Base-by-base conservation (phyloP, 2,888 invertebrate genomes). In the Lepetodrilus schrolli region DNA sequence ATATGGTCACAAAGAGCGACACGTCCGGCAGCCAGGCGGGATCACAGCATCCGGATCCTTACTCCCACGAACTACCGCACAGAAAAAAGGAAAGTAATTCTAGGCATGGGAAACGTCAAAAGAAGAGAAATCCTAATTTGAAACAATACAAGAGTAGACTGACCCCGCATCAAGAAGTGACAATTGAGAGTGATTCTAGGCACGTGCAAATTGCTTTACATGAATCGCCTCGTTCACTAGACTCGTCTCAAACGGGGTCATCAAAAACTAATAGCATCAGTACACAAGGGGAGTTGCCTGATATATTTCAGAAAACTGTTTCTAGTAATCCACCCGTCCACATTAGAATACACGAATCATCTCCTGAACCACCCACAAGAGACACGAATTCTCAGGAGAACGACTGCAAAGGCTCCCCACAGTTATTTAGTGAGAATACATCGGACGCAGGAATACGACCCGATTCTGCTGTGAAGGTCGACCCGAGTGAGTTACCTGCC, bases 141-240 rank as follows among this genome's bases (percentile, higher is more conserved):
- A 68, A 43, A 26, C 17, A 8, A 20, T 68, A 43, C 47, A 68
- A 68, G 26, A 68, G 13, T 68, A n/a, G 7, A 13, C 47, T 68
- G 10, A 34, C 68, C 2, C 43, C 68, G 8, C 68, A 68, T 21
- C 20, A 21, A 30, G 68, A 68, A 43, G 43, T 43, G 2, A 34
- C 26, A 21, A 47, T 47, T 21, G 68, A 68, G 47, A 30, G 21
- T 17, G 68, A 47, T 13, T 4, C 47, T 20, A 20, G 47, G 3
- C 30, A 34, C 4, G 68, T 47, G 47, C 43, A 68, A 8, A 13
- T 43, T 4, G 68, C 20, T 8, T 23, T 47, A 17, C n/a, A 68
- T 21, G 68, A 68, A 4, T 68, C 68, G 23, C 23, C 47, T 13
- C 38, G 21, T 26, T 68, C 68, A 2, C 23, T 68, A 17, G 68